Conservation (phyloP, 2,888 invertebrate species). For the Drosophila austrosaltans region DNA sequence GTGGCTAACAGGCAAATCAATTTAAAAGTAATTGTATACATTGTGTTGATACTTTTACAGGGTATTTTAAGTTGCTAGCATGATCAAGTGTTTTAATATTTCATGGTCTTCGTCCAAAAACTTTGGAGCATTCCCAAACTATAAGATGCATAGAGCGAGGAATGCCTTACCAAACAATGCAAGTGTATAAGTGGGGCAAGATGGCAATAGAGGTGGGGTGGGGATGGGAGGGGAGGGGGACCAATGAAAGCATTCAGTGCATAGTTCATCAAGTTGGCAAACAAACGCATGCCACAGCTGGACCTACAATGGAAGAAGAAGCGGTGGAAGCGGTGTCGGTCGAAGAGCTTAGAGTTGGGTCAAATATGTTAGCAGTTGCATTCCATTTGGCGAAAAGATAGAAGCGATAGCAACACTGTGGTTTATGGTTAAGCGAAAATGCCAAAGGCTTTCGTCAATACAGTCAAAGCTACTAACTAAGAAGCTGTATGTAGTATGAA, state of each 20-base stretch:
- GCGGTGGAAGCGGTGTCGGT: not conserved
- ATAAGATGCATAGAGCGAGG: slow-evolving; percentile 11
- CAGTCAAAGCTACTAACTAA: no score
- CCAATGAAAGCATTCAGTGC: slow-evolving; percentile 40
- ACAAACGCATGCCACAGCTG: slow-evolving; percentile 65
- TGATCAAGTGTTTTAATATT: slow-evolving; percentile 55
- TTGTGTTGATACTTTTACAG: no score
- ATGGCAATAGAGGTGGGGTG: not conserved
- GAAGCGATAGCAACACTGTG: not conserved
- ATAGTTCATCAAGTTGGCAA: slow-evolving; percentile 72
- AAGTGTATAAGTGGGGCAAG: slow-evolving; percentile 6
- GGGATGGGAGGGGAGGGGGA: not conserved
- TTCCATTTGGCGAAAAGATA: slow-evolving; percentile 34
- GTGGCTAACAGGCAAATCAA: no score
- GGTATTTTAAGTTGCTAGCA: not conserved
- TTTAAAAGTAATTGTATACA: no score
- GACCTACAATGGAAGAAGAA: slow-evolving; percentile 9
- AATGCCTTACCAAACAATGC: slow-evolving; percentile 19
- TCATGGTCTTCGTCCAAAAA: slow-evolving; percentile 35
- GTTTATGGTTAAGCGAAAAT: not conserved
- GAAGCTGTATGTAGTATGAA: no score
- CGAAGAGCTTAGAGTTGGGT: slow-evolving; percentile 17
- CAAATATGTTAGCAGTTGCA: slow-evolving; percentile 67
- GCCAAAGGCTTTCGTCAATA: slow-evolving; percentile 6
- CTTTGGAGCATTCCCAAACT: slow-evolving; percentile 37